These are phyloP conservation scores for Quadroppia sp. DNA, from an alignment of 2,888 invertebrate species.

Conservation along the genomic window DNA sequence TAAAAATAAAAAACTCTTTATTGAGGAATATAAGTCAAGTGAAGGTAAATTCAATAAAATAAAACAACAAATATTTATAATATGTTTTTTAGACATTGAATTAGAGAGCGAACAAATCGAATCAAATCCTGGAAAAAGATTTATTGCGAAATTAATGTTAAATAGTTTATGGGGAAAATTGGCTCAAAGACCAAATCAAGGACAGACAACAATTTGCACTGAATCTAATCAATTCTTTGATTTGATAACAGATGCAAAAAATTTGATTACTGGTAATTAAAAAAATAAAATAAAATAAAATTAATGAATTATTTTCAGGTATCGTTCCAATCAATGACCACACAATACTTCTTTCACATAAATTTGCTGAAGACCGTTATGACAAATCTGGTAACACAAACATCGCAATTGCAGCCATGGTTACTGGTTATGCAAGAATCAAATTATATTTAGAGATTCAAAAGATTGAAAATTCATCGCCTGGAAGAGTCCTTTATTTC, in stretches of 20 bases:
- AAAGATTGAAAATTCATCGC: constrained; percentile 47
- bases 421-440: constrained; percentile 51
- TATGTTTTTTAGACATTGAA: constrained; percentile 22
- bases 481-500: constrained; percentile 50
- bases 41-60: constrained; percentile 47
- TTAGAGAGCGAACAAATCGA: constrained; percentile 45
- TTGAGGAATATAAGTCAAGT: constrained; percentile 22
- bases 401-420: constrained; percentile 49
- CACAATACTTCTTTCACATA: not conserved
- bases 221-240: constrained; percentile 38
- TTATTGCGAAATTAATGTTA: constrained; percentile 46
- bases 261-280: not conserved
- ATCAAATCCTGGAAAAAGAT: constrained; percentile 46
- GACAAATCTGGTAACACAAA: not conserved
- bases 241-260: constrained; percentile 37
- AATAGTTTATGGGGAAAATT: constrained; percentile 49
- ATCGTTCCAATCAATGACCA: not conserved
- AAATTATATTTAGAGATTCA: constrained; percentile 49
- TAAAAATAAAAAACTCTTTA: constrained; percentile 46
- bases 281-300: not conserved
- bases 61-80: too few relatives aligned
- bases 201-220: constrained; percentile 32
- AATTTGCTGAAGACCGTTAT: not conserved
- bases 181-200: constrained; percentile 43
- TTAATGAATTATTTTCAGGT: not conserved